Evolutionary conservation across 2,113 vertebrate species (phyloP).

Genomic region (Cacatua alba): DNA sequence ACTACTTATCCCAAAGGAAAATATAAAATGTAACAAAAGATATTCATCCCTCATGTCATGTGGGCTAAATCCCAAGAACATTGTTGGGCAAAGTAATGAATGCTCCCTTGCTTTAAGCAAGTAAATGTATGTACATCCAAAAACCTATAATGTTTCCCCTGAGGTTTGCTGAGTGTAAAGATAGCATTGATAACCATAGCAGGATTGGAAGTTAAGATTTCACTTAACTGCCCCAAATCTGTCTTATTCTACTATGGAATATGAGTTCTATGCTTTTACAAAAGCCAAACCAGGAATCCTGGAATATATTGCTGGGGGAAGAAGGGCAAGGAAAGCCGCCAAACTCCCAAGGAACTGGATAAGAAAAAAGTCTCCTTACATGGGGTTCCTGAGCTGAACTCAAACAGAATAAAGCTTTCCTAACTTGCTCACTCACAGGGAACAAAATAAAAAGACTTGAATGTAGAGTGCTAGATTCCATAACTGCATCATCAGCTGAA

Average conservation of each 20-base stretch:
- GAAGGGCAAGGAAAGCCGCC: accelerated
- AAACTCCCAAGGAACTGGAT: neutral
- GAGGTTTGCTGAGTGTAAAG: neutral
- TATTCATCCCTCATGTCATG: neutral
- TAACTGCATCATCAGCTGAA: neutral
- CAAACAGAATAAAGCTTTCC: neutral
- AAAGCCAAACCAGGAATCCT: neutral
- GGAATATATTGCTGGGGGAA: neutral
- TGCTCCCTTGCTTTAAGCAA: neutral
- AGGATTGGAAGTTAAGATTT: neutral
- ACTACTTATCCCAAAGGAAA: neutral
- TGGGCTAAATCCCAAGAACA: neutral
- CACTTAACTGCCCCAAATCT: neutral
- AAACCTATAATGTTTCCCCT: neutral
- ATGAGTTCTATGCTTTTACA: neutral
- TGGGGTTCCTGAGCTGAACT: neutral
- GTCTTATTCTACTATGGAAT: neutral
- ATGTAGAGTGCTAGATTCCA: neutral
- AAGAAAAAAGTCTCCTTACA: neutral
- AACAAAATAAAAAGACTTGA: neutral
- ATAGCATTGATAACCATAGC: neutral
- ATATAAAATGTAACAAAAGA: neutral
- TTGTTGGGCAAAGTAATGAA: neutral
- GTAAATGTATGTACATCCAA: neutral
- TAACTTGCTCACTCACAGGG: neutral